Base-by-base conservation (phyloP, 92 coral and sea anemone genomes). In the Blastomussa wellsi region DNA sequence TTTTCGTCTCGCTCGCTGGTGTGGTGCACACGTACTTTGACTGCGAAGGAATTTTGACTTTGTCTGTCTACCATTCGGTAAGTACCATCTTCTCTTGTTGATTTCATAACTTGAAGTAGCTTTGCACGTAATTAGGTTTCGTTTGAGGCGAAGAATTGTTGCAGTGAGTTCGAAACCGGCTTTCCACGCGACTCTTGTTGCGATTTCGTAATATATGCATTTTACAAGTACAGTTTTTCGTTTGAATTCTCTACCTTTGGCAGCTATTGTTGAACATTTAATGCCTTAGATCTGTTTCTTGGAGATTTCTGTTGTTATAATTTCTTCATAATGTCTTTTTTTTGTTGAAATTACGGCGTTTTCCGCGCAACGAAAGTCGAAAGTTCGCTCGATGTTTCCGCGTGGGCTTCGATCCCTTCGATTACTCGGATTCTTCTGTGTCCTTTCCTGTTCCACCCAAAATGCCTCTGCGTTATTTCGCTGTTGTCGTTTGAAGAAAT, bases 21-120 rank as follows among this genome's bases (percentile, higher is more conserved):
- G 78, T 62, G 62, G 24, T 83, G 31, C 44, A 33, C 59, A 38
- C 17, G 73, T 35, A 42, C 62, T 74, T 83, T 83, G 81, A 26
- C 87, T 83, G 87, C 87, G 81, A 64, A 83, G 87, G 87, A 83
- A 83, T 83, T 83, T 83, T 16, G 87, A 57, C 74, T 74, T 83
- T 83, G 32, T 19, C 64, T 20, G 80, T 49, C 8, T 15, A 33
- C 24, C 41, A 53, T 19, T 41, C 35, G 86, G 86, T 82, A 72
- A 82, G 86, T 82, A 12, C 37, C n/a, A 26, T 16, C 19, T 10
- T 71, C 66, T 20, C 72, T 29, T 36, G 26, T 62, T 71, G 19
- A 37, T 51, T 15, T 26, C 16, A 53, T n/a, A 71, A 35, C 67
- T 29, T 71, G 28, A 38, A 71, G 33, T 71, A 22, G 8, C 37